These are phyloP conservation scores for Elanus axillaris DNA, from an alignment of 2,113 vertebrate genomes.

Conservation along the genomic window DNA sequence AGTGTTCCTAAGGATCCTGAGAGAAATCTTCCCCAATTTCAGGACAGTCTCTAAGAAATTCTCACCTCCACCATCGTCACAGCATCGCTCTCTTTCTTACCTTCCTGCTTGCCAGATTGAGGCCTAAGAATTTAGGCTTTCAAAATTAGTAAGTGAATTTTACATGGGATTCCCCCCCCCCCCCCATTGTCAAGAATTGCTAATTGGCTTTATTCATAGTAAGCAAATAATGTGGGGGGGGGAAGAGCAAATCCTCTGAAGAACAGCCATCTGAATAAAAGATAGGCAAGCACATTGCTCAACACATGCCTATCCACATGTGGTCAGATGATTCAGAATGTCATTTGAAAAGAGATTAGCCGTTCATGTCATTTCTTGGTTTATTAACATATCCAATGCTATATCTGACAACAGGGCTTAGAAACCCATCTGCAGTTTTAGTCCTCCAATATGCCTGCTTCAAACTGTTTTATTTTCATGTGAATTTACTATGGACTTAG, in stretches of 20 bases:
- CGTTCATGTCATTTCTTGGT: background rate
- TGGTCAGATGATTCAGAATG: background rate
- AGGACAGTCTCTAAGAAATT: background rate
- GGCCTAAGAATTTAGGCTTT: background rate
- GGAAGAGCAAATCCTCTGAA: background rate
- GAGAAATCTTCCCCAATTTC: background rate
- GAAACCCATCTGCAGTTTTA: background rate
- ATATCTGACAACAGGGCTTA: background rate
- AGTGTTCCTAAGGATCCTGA: background rate
- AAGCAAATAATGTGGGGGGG: background rate
- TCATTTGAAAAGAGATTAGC: background rate
- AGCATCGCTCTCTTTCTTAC: background rate
- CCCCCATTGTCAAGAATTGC: background rate
- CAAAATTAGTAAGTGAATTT: background rate
- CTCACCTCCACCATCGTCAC: background rate
- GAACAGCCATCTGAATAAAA: background rate
- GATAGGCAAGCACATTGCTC: background rate
- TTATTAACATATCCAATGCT: background rate
- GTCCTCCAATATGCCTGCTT: background rate
- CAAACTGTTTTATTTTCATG: background rate
- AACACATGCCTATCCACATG: background rate
- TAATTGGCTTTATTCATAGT: background rate
- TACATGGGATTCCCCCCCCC: rapidly evolving
- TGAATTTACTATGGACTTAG: background rate
- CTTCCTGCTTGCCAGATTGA: background rate